Conservation (phyloP, 1,140 invertebrate genomes). For the Zophobas morio region DNA sequence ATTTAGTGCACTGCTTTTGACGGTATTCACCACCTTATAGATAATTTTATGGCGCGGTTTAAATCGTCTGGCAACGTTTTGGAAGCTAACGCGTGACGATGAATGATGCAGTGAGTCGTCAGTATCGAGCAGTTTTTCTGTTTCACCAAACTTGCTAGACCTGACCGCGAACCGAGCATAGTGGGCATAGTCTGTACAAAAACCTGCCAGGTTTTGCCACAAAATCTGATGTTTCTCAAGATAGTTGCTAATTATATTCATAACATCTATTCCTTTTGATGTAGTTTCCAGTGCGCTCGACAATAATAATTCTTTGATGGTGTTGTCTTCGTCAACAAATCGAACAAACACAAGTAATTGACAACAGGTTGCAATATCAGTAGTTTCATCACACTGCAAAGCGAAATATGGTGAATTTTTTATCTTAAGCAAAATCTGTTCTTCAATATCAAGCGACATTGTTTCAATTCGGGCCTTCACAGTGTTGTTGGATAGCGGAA, state of each 20-base stretch:
- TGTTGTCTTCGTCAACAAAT: conserved; percentile 42
- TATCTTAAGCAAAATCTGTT: too few relatives aligned
- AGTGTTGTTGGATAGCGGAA: too few relatives aligned
- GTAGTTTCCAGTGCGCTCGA: conserved; percentile 51
- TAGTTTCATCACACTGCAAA: too few relatives aligned
- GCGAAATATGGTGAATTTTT: too few relatives aligned
- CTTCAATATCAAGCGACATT: too few relatives aligned
- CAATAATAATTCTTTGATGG: conserved; percentile 44
- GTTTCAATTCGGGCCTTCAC: too few relatives aligned
- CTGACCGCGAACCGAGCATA: conserved; percentile 64
- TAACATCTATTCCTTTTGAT: conserved; percentile 59
- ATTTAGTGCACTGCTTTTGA: conserved; percentile 62
- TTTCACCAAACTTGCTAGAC: conserved; percentile 61
- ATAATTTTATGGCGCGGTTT: conserved; percentile 54
- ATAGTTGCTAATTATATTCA: conserved; percentile 56
- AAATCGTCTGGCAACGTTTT: conserved; percentile 61
- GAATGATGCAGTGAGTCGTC: conserved; percentile 60
- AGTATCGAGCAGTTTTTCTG: conserved; percentile 58
- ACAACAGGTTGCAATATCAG: background rate
- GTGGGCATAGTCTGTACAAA: conserved; percentile 63
- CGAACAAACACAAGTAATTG: conserved; percentile 40
- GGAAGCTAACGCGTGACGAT: conserved; percentile 61
- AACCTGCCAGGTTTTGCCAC: conserved; percentile 60
- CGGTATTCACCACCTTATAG: conserved; percentile 62
- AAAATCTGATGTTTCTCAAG: conserved; percentile 58